Evolutionary conservation across 2,888 invertebrate species (phyloP).

Genomic region (Griposia aprilina): DNA sequence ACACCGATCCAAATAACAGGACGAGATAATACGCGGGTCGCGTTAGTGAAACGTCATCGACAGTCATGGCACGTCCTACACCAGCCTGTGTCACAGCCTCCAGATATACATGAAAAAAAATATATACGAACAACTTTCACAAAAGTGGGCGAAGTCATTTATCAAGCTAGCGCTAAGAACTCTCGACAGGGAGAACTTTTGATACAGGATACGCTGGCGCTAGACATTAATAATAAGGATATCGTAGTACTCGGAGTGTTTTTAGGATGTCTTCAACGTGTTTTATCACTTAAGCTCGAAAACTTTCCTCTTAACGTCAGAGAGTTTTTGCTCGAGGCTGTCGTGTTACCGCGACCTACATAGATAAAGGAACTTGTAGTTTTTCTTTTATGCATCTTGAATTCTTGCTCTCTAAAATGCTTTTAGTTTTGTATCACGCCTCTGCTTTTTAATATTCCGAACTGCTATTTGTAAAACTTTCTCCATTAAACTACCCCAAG

Average conservation of each 20-base stretch:
- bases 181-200: slow-evolving; percentile 89
- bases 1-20: slow-evolving; percentile 77
- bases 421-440: slow-evolving; percentile 33
- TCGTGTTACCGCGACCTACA: slow-evolving; percentile 69
- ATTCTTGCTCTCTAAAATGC: slow-evolving; percentile 42
- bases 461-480: slow-evolving; percentile 35
- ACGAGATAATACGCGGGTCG: slow-evolving; percentile 74
- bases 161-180: slow-evolving; percentile 89
- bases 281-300: slow-evolving; percentile 87
- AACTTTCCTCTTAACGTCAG: slow-evolving; percentile 80
- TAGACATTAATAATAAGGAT: slow-evolving; percentile 90
- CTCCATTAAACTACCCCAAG: slow-evolving; percentile 56
- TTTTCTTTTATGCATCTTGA: slow-evolving; percentile 56
- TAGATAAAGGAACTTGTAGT: slow-evolving; percentile 71
- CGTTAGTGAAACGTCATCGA: slow-evolving; percentile 78
- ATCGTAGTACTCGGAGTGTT: slow-evolving; percentile 85
- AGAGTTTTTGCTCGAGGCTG: slow-evolving; percentile 73
- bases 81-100: slow-evolving; percentile 77
- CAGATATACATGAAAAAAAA: slow-evolving; percentile 76
- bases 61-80: slow-evolving; percentile 80
- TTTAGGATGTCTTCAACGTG: slow-evolving; percentile 84
- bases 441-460: slow-evolving; percentile 22
- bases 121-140: slow-evolving; percentile 84
- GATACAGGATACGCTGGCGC: slow-evolving; percentile 88
- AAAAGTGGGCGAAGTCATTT: slow-evolving; percentile 89